phyloP scores from a whole-genome alignment of 2,113 vertebrate genomes.

The Pavo muticus region DNA sequence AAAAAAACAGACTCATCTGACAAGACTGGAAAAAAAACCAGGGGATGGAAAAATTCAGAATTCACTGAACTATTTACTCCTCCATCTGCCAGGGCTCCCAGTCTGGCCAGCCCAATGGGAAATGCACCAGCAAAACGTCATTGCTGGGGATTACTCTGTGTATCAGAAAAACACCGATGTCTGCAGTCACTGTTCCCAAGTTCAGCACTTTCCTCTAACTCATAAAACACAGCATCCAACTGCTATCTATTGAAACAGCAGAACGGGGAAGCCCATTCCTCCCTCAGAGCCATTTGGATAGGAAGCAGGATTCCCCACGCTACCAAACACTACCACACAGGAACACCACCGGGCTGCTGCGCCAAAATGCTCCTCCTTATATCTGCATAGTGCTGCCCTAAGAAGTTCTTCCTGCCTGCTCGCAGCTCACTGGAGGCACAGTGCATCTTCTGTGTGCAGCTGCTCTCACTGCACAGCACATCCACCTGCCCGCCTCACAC shows the following conservation, averaged over 20 bases:
- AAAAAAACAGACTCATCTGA: neutral
- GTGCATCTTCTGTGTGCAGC: neutral
- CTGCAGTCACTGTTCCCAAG: neutral
- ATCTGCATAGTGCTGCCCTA: accelerated
- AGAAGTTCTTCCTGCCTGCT: neutral
- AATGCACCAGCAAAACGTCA: conserved; percentile 48
- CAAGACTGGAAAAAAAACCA: conserved; percentile 9
- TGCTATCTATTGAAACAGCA: neutral
- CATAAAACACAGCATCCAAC: neutral
- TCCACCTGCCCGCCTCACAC: neutral
- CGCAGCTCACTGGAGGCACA: neutral
- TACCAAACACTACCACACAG: accelerated
- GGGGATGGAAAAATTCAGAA: conserved; percentile 13
- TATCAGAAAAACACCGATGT: neutral
- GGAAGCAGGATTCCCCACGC: neutral
- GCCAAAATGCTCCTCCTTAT: neutral
- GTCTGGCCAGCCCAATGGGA: neutral
- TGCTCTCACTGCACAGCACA: neutral
- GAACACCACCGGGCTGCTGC: neutral
- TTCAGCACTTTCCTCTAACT: conserved; percentile 6
- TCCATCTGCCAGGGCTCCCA: neutral
- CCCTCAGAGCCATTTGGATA: neutral
- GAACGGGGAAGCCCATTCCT: neutral
- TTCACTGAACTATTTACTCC: conserved; percentile 31
- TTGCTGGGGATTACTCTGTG: conserved; percentile 30